phyloP scores from a whole-genome alignment of 2,113 vertebrate genomes.

The Tympanuchus pallidicinctus region DNA sequence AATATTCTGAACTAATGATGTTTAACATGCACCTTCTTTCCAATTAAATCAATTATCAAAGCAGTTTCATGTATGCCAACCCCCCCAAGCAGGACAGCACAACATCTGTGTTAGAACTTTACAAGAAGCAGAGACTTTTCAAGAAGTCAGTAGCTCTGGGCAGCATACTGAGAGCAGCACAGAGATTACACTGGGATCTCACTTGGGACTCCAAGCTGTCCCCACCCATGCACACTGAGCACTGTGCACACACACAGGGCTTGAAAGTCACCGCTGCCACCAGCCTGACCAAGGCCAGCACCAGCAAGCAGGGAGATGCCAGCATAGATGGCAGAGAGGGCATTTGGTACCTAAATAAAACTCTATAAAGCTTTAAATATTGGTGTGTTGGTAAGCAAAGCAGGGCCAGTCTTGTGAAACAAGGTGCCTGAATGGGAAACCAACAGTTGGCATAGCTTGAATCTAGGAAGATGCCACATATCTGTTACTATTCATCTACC shows the following conservation, averaged over 20 bases:
- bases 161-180: background rate
- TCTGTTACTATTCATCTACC: background rate
- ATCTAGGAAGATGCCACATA: background rate
- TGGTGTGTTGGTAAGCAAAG: background rate
- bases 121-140: background rate
- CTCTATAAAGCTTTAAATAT: background rate
- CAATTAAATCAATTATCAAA: background rate
- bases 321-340: background rate
- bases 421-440: background rate
- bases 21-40: background rate
- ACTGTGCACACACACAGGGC: accelerated
- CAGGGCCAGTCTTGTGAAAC: background rate
- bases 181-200: accelerated
- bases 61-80: background rate
- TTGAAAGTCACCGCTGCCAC: accelerated
- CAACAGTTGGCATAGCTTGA: background rate
- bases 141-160: background rate
- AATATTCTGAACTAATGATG: background rate
- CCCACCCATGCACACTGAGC: too few relatives aligned
- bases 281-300: accelerated
- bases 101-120: background rate
- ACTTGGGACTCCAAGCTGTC: accelerated
- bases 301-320: accelerated
- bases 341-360: background rate
- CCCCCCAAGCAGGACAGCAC: background rate